Conservation (phyloP, 1,140 invertebrate species). For the Leucophenga varia region DNA sequence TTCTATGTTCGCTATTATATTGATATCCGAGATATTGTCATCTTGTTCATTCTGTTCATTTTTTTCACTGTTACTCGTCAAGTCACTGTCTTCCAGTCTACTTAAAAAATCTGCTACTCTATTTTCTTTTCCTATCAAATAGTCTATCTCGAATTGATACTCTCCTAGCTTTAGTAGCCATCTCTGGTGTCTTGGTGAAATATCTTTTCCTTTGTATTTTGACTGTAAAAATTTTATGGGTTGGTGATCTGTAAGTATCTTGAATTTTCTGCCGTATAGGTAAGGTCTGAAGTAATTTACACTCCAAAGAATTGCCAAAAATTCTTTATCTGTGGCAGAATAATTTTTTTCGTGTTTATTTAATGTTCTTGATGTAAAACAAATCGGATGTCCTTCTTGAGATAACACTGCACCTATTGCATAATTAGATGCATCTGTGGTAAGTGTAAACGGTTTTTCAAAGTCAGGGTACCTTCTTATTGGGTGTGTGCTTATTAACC, state of each 20-base stretch:
- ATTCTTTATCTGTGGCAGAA: too few relatives aligned
- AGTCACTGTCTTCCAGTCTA: slow-evolving; percentile 1
- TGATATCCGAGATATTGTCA: slow-evolving; percentile 7
- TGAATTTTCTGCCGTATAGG: too few relatives aligned
- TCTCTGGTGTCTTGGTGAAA: background rate
- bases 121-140: slow-evolving; percentile 17
- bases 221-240: too few relatives aligned
- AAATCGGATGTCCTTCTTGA: slow-evolving; percentile 13
- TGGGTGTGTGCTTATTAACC: too few relatives aligned
- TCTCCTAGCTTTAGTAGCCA: slow-evolving; percentile 4
- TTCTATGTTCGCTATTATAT: slow-evolving; percentile 12
- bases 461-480: slow-evolving; percentile 2
- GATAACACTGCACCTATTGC: too few relatives aligned
- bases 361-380: slow-evolving; percentile 10
- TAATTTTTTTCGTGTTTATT: slow-evolving; percentile 7
- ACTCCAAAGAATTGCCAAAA: too few relatives aligned
- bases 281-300: too few relatives aligned
- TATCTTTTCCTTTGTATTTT: slow-evolving; percentile 14
- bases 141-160: slow-evolving; percentile 14
- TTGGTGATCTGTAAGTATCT: too few relatives aligned
- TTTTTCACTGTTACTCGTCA: too few relatives aligned
- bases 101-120: slow-evolving; percentile 7
- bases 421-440: slow-evolving; percentile 5
- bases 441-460: slow-evolving; percentile 5
- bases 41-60: too few relatives aligned